Evolutionary conservation across 2,888 invertebrate species (phyloP).

Genomic region (Caenorhabditis plicata): DNA sequence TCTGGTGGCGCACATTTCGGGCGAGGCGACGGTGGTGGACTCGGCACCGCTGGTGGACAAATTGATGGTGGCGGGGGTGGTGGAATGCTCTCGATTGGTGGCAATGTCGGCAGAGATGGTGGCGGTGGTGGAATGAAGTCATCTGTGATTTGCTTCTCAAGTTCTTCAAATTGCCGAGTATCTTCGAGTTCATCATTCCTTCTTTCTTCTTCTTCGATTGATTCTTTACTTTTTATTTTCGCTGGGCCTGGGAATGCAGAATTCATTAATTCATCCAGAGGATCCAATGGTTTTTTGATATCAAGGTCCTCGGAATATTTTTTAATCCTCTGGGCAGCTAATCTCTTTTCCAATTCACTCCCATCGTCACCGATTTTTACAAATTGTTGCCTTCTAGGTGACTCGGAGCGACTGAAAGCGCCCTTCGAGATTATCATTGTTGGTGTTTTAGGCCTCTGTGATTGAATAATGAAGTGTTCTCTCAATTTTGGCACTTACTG

Average conservation of each 20-base stretch:
- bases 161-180: constrained; percentile 18
- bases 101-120: constrained; percentile 17
- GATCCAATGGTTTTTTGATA: constrained; percentile 8
- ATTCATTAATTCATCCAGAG: constrained; percentile 20
- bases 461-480: background rate
- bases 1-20: constrained; percentile 13
- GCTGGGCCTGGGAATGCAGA: constrained; percentile 2
- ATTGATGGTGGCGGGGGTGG: constrained; percentile 19
- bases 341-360: constrained; percentile 39
- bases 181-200: constrained; percentile 20
- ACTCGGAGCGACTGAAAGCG: constrained; percentile 14
- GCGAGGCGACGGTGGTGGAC: constrained; percentile 19
- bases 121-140: constrained; percentile 5
- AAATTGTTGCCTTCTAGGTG: constrained; percentile 20
- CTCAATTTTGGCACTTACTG: background rate
- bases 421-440: constrained; percentile 21
- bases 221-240: constrained; percentile 4
- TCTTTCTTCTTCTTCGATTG: constrained; percentile 26
- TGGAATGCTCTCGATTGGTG: constrained; percentile 15
- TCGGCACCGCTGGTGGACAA: background rate
- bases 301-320: constrained; percentile 27
- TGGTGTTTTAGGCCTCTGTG: constrained; percentile 11
- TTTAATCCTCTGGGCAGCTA: constrained; percentile 44
- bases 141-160: constrained; percentile 20
- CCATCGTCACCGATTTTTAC: constrained; percentile 35